Percentiles rank a stretch among this genome's conserved stretches.
These are phyloP conservation scores for Cynocephalus volans DNA, from an alignment of 2,113 vertebrate species.

Conservation along the genomic window DNA sequence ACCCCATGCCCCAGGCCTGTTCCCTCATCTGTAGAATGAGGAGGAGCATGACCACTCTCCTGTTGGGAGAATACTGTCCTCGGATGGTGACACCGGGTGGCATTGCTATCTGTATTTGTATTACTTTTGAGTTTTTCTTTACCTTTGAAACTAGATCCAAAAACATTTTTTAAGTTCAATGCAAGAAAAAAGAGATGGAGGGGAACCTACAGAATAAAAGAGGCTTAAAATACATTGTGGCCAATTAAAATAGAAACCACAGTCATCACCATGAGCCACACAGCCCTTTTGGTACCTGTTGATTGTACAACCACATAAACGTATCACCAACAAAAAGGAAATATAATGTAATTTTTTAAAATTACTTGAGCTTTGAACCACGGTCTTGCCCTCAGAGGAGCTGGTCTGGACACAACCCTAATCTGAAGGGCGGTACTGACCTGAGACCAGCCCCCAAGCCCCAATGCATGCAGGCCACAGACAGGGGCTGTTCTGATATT, in stretches of 20 bases:
- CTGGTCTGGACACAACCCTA: not conserved
- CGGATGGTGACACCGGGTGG: accelerated
- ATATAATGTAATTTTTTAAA: not conserved
- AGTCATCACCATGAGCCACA: not conserved
- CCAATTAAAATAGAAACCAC: too few relatives aligned
- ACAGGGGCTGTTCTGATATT: too few relatives aligned
- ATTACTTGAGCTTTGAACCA: not conserved
- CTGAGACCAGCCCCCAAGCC: not conserved
- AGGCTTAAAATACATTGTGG: not conserved
- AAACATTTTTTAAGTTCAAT: not conserved
- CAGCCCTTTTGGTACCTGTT: not conserved
- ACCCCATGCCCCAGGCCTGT: not conserved
- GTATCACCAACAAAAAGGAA: too few relatives aligned
- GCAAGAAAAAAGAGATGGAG: not conserved
- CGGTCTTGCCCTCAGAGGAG: not conserved
- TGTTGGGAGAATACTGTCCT: accelerated
- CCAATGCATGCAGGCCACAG: accelerated
- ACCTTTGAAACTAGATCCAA: not conserved
- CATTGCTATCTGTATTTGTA: accelerated
- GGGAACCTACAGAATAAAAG: not conserved
- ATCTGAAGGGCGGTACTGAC: too few relatives aligned
- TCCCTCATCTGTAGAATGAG: not conserved
- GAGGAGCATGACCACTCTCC: accelerated
- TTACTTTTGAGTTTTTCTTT: not conserved
- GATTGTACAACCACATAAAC: accelerated